Base-by-base conservation (phyloP, 1,140 invertebrate species). In the Aphis craccivora region DNA sequence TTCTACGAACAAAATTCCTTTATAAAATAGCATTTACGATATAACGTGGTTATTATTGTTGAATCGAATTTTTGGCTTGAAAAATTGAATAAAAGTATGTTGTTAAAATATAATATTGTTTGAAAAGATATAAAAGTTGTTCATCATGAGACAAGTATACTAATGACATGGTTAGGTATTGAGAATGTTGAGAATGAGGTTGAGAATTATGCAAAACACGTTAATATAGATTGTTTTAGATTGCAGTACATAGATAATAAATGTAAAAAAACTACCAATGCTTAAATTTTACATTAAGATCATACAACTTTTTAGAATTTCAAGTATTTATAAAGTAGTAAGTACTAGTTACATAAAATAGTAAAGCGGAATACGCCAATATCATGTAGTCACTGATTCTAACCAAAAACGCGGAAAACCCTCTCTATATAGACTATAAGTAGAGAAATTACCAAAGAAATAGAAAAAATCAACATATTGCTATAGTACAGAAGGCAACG, bases 51-150 rank as follows among this genome's bases (percentile, higher is more conserved):
- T 88, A 45, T 45, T 88, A 88, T 88, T 88, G 37, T 37, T n/a
- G 18, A 18, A 76, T 35, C 48, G 48, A 30, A n/a, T 87, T 87
- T 87, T 45, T 20, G 87, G 23, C n/a, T 53, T 53, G 18, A 25
- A n/a, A 48, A 88, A 88, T 37, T 35, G 51, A 88, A 88, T 53
- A 88, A 48, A 88, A 30, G 37, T 37, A 51, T 2, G 18, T 35
- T 88, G 23, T 88, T 88, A 88, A 88, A 35, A 88, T 88, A 53
- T 35, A 88, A 88, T 53, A 88, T 88, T 88, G 20, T 88, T 88
- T 8, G 7, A 35, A 88, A 88, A 53, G 2, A 14, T n/a, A 18
- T n/a, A 43, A 51, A 53, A 48, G 7, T 53, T 25, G 45, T 48
- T 6, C 87, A 37, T 22, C 8, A 37, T 23, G 48, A 7, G 48